Percentiles rank a stretch among this genome's conserved stretches.
Evolutionary conservation across 2,113 vertebrate genomes (phyloP).

Genomic region (Chelonoidis abingdonii): DNA sequence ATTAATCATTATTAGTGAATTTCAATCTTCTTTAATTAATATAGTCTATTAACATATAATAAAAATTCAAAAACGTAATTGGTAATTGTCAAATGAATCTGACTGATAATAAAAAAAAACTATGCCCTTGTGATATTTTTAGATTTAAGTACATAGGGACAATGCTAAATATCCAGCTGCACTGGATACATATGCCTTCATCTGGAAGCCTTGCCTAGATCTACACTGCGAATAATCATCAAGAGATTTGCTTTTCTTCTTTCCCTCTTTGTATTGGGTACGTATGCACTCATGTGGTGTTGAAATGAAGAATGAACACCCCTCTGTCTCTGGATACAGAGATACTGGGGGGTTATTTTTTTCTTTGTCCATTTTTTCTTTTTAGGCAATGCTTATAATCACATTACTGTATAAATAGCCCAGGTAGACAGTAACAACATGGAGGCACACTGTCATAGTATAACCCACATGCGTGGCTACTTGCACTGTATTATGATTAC

Average conservation of each 20-base stretch:
- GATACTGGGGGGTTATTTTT: not conserved
- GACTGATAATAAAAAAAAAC: slow-evolving; percentile 22
- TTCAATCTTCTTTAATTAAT: slow-evolving; percentile 67
- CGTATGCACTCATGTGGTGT: not conserved
- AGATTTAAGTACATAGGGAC: slow-evolving; percentile 3
- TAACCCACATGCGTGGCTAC: accelerated
- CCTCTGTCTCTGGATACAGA: not conserved
- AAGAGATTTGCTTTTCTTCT: not conserved
- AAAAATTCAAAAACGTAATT: slow-evolving; percentile 55
- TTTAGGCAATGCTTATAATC: not conserved
- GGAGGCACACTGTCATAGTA: not conserved
- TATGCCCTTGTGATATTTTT: not conserved
- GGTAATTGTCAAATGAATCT: slow-evolving; percentile 52
- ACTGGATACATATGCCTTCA: not conserved
- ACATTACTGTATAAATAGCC: not conserved
- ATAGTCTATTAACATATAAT: slow-evolving; percentile 45
- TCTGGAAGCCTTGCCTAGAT: not conserved
- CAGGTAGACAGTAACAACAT: not conserved
- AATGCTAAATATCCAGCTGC: not conserved
- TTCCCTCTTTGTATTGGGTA: not conserved
- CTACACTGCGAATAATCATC: not conserved
- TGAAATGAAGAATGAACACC: not conserved
- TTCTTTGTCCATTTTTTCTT: not conserved
- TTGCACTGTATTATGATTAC: not conserved
- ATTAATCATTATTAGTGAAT: slow-evolving; percentile 47